These are phyloP conservation scores for Chouioia cunea DNA, from an alignment of 2,888 invertebrate genomes.

Conservation along the genomic window DNA sequence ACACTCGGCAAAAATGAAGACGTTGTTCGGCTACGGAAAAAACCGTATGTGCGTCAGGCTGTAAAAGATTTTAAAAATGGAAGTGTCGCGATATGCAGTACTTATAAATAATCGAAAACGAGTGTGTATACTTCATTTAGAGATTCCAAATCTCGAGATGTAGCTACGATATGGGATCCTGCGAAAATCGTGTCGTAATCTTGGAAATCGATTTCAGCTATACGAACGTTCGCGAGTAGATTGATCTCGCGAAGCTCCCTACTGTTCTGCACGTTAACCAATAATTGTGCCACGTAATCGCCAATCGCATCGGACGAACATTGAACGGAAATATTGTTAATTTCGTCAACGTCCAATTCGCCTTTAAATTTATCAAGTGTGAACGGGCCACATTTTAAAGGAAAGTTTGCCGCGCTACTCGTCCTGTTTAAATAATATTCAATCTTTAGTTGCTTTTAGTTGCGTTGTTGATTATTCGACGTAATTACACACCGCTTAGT, in stretches of 20 bases:
- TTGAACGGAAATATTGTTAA: conserved; percentile 61
- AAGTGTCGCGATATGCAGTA: neutral
- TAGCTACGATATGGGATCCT: conserved; percentile 73
- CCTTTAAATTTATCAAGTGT: conserved; percentile 63
- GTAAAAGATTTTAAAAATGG: conserved; percentile 43
- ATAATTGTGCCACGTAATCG: conserved; percentile 62
- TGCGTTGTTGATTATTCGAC: neutral
- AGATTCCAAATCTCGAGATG: conserved; percentile 70
- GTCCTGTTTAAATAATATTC: neutral
- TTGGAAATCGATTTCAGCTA: conserved; percentile 73
- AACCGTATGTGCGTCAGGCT: conserved; percentile 63
- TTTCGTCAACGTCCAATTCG: conserved; percentile 60
- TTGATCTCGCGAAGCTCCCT: conserved; percentile 69
- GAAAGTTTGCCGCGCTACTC: neutral
- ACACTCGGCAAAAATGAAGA: conserved; percentile 66
- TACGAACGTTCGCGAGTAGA: conserved; percentile 71
- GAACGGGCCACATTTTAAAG: conserved; percentile 64
- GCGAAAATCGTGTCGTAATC: conserved; percentile 73
- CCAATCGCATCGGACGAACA: conserved; percentile 63
- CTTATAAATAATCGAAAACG: neutral
- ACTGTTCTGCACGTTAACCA: conserved; percentile 64
- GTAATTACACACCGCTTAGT: conserved; percentile 29
- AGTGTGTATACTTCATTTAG: conserved; percentile 68
- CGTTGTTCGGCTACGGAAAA: conserved; percentile 63
- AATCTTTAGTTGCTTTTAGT: neutral